Evolutionary conservation across 2,888 invertebrate species (phyloP).

Genomic region (Amaurobius ferox): DNA sequence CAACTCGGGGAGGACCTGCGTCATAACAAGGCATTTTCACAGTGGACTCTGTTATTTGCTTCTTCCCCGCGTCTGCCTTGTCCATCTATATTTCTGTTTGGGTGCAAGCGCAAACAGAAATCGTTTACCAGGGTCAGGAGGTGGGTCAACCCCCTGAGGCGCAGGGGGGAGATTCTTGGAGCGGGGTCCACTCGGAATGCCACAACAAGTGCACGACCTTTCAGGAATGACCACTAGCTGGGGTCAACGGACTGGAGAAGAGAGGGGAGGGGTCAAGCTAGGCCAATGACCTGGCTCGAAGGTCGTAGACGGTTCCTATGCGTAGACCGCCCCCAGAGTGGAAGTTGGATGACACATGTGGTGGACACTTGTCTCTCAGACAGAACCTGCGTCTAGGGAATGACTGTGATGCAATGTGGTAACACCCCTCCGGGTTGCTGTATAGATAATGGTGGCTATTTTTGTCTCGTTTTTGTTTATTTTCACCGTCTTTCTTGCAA

Average conservation of each 20-base stretch:
- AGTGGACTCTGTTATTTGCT: constrained; percentile 20
- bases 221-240: constrained; percentile 60
- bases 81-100: constrained; percentile 7
- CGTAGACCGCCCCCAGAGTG: background rate
- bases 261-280: constrained; percentile 46
- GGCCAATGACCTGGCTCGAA: constrained; percentile 57
- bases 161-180: constrained; percentile 23
- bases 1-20: background rate
- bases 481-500: too few species aligned
- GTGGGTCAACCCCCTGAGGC: constrained; percentile 43
- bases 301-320: constrained; percentile 13
- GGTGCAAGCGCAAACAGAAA: constrained; percentile 20
- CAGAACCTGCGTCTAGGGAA: constrained; percentile 5
- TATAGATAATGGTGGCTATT: too few species aligned
- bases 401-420: constrained; percentile 18
- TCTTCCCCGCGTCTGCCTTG: background rate
- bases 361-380: constrained; percentile 53
- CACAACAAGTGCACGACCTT: constrained; percentile 60
- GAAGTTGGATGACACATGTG: constrained; percentile 33
- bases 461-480: too few species aligned
- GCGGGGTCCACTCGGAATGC: constrained; percentile 57
- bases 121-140: constrained; percentile 43
- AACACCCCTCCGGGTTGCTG: background rate
- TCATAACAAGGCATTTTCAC: background rate
- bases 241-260: constrained; percentile 49